Evolutionary conservation across 1,140 invertebrate species (phyloP), one percentile per base, ranked within the genome.

Genomic region (Paracyclopina nana): DNA sequence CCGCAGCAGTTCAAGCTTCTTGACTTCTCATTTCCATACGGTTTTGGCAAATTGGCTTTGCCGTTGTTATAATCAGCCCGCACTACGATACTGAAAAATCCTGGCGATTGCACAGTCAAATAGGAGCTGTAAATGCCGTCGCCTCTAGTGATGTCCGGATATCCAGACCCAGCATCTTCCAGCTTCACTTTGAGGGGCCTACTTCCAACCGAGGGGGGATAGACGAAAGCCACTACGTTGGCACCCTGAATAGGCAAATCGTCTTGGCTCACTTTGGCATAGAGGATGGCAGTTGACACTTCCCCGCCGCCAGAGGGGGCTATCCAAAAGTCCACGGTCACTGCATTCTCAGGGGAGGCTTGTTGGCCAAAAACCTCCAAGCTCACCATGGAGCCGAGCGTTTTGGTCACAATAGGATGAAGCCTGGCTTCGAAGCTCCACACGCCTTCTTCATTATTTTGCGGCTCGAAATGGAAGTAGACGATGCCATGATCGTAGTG

Each of bases 71-170:
- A 56, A 34, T 55, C 51, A 29, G 58, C 56, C 24, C 55, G 29
- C 2, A 58, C 42, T 12, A 40, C 53, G 28, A 62, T 53, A 45
- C 51, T 54, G 50, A 60, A 62, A 38, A 54, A 55, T 50, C 18
- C 54, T 43, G 14, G 57, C 54, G n/a, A n/a, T 14, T 59, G 48
- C 40, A 56, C 54, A 18, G 60, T 59, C 28, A 61, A 61, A 55
- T 62, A 62, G 18, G 54, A 55, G 9, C 57, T 55, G 50, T 60
- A 60, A 40, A 60, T 56, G 27, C 59, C 57, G 53, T 60, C 59
- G 14, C 56, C 56, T 48, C 46, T 54, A 18, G 55, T 55, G 29
- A 60, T 54, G 24, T 60, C 59, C 20, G 59, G 56, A 57, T 57
- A 52, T 20, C 48, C 48, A 22, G 40, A 31, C 8, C 48, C 48